Base-by-base conservation (phyloP, 2,888 invertebrate species). In the Rhingia campestris region DNA sequence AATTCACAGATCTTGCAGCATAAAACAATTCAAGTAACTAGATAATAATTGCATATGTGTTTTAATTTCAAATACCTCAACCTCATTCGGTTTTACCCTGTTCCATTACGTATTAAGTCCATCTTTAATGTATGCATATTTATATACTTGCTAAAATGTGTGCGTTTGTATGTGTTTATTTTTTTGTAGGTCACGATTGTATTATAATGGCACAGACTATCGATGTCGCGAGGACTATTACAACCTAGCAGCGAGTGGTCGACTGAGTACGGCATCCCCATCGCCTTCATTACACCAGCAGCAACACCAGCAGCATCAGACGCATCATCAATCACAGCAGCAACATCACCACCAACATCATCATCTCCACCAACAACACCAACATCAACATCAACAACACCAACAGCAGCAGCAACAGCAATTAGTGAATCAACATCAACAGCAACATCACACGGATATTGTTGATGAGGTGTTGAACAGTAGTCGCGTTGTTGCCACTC, bases 211-310 rank as follows among this genome's bases (percentile, higher is more conserved):
- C 33, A 88, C 89, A 49, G 91, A 91, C 86, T 90, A 88, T 64
- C 89, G 90, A 87, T 90, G 90, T 81, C 89, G 90, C 30, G 91
- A 91, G 67, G 91, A 91, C 86, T 91, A 88, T 80, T 91, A 90
- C 87, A 81, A 88, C 32, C 76, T 87, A 35, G 89, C 88, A 73
- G 87, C 84, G 56, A 85, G 75, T 14, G 88, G 87, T n/a, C 86
- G 88, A 22, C 73, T 88, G 41, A 86, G 79, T 84, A 61, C 87
- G 10, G 45, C 86, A 59, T 87, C 87, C n/a, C 87, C 86, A 59
- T 86, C 87, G 53, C 81, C 88, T 51, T 79, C 88, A 14, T 66
- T 87, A 6, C 88, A 87, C 9, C 86, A 81, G n/a, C 86, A 86
- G 4, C 86, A 80, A 6, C 87, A 86, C 4, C 84, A 86, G 0